Conservation (phyloP, 2,113 vertebrate species). For the Cyprinodon tularosa region DNA sequence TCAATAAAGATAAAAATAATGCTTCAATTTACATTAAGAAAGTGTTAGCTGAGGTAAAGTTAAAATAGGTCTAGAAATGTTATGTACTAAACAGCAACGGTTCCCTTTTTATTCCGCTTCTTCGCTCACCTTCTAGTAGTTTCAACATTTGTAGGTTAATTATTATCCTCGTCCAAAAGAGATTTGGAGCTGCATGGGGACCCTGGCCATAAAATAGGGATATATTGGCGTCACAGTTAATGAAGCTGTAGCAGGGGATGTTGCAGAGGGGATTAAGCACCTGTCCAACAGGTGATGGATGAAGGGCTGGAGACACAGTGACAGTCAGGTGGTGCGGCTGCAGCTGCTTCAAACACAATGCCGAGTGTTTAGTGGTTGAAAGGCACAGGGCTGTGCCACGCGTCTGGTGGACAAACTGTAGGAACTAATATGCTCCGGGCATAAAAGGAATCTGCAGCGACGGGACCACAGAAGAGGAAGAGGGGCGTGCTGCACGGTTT, state of each 20-base stretch:
- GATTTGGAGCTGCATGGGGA: slow-evolving; percentile 67
- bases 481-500: not conserved
- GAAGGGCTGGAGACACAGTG: slow-evolving; percentile 7
- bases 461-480: slow-evolving; percentile 17
- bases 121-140: slow-evolving; percentile 57
- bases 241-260: slow-evolving; percentile 61
- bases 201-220: slow-evolving; percentile 84
- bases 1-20: slow-evolving; percentile 98
- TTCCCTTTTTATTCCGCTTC: slow-evolving; percentile 78
- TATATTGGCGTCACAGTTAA: slow-evolving; percentile 70
- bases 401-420: not conserved
- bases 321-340: slow-evolving; percentile 8
- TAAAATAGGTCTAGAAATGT: slow-evolving; percentile 96
- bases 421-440: slow-evolving; percentile 8
- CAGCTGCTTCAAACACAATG: slow-evolving; percentile 27
- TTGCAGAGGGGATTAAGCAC: slow-evolving; percentile 57
- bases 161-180: slow-evolving; percentile 63
- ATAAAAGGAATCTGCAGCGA: not conserved
- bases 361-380: not conserved
- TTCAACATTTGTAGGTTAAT: slow-evolving; percentile 60
- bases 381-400: not conserved
- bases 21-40: slow-evolving; percentile 92
- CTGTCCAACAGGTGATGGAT: slow-evolving; percentile 33
- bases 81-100: slow-evolving; percentile 88
- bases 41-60: slow-evolving; percentile 96